Percentiles rank a stretch among this genome's conserved stretches.
These are phyloP conservation scores for Idaea aversata DNA, from an alignment of 2,888 invertebrate species.

Conservation along the genomic window DNA sequence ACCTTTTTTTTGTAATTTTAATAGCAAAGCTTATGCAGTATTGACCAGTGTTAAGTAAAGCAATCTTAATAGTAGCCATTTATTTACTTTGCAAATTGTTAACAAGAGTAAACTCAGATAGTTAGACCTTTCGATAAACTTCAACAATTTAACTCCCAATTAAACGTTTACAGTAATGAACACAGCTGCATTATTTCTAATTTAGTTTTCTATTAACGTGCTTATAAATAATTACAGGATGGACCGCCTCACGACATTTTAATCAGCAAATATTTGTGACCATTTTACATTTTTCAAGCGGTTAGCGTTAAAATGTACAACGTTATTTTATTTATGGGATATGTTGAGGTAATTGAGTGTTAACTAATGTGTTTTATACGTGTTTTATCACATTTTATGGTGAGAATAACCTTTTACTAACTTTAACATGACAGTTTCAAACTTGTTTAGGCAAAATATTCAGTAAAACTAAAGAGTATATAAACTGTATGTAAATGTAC, in stretches of 20 bases:
- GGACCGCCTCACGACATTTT: slow-evolving; percentile 16
- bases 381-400: neutral
- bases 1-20: too few species aligned
- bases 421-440: too few species aligned
- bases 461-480: too few species aligned
- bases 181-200: slow-evolving; percentile 23
- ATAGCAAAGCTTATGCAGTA: too few species aligned
- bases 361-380: neutral
- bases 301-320: slow-evolving; percentile 7
- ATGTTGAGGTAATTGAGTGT: neutral
- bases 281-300: slow-evolving; percentile 18
- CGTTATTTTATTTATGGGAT: neutral
- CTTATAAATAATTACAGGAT: slow-evolving; percentile 29
- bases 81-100: neutral
- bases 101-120: neutral
- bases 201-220: slow-evolving; percentile 20
- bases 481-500: too few species aligned
- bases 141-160: slow-evolving; percentile 3
- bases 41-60: neutral
- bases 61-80: neutral
- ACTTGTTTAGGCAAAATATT: too few species aligned
- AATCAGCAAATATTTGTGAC: slow-evolving; percentile 21
- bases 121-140: neutral
- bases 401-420: neutral
- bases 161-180: slow-evolving; percentile 10